Evolutionary conservation across 1,140 invertebrate genomes (phyloP), one percentile per base, ranked within the genome.

Genomic region (Ptiloglossa arizonensis): DNA sequence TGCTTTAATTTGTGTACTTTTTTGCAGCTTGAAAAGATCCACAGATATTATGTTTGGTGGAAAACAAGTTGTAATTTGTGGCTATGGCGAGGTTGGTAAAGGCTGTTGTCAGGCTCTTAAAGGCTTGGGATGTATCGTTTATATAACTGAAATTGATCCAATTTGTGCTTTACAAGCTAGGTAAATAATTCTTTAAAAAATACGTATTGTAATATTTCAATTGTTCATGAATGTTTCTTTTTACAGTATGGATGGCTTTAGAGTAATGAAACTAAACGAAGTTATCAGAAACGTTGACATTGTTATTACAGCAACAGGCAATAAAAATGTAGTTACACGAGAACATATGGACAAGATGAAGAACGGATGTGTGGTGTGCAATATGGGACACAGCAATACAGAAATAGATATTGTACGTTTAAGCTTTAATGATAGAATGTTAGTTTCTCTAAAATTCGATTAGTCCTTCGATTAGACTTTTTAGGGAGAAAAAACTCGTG

Each of bases 1-100:
- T 57, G 8, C 24, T 27, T 46, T 17, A 27, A 67, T 13, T 41
- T 52, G 67, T 68, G 11, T 79, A 48, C 68, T 86, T 87, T 68
- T 85, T 92, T 90, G 38, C 91, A 98, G 97, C 87, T 94, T 99
- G 66, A 99, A 99, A 92, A 94, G 98, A 78, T 98, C 98, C 15
- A 99, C 98, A 19, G 98, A 99, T 90, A 95, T 99, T 3, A 99
- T 99, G 98, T 98, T 99, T 92, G 98, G 98, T 44, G 98, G 98
- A 0, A 99, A 99, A 91, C 98, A 99, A 93, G 97, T 98, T 1
- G 96, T 98, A 0, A 96, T 99, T 50, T 99, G 98, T 93, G 98
- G 98, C 11, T 99, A 99, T 90, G 98, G 98, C 4, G 98, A 99
- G 94, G 98, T 99, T 44, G 98, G 98, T 29, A 99, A 99, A 94